Conservation (phyloP, 2,113 vertebrate species). For the Miniopterus natalensis region DNA sequence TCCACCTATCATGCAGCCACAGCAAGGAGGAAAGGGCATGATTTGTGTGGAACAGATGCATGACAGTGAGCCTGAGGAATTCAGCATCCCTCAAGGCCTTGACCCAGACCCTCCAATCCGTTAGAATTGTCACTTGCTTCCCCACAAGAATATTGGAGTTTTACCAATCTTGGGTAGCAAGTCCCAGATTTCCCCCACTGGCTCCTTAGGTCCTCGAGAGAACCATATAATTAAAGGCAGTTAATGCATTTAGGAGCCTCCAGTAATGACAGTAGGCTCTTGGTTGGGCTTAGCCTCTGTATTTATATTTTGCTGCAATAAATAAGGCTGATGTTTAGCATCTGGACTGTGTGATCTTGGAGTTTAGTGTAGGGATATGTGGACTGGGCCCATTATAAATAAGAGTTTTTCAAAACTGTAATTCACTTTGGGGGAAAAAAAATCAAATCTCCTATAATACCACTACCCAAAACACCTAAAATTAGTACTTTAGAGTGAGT, state of each 20-base stretch:
- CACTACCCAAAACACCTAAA: not conserved
- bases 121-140: not conserved
- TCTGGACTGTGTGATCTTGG: not conserved
- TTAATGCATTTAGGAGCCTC: not conserved
- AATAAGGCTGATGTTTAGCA: not conserved
- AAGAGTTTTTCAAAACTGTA: not conserved
- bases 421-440: conserved; percentile 14
- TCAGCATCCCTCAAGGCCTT: not conserved
- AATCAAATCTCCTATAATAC: not conserved
- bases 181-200: not conserved
- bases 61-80: not conserved
- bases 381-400: not conserved
- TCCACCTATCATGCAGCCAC: not conserved
- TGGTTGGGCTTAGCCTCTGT: not conserved
- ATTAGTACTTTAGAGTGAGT: not conserved
- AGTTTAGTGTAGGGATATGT: not conserved
- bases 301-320: not conserved
- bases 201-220: not conserved
- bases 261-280: not conserved
- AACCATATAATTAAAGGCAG: not conserved
- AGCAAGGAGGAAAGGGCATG: not conserved
- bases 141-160: not conserved
- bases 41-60: not conserved
- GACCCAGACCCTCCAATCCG: not conserved
- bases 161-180: not conserved